Percentiles rank a stretch among this genome's conserved stretches.
Evolutionary conservation across 64 coral and sea anemone species (phyloP).

Genomic region (Anthopleura sola): DNA sequence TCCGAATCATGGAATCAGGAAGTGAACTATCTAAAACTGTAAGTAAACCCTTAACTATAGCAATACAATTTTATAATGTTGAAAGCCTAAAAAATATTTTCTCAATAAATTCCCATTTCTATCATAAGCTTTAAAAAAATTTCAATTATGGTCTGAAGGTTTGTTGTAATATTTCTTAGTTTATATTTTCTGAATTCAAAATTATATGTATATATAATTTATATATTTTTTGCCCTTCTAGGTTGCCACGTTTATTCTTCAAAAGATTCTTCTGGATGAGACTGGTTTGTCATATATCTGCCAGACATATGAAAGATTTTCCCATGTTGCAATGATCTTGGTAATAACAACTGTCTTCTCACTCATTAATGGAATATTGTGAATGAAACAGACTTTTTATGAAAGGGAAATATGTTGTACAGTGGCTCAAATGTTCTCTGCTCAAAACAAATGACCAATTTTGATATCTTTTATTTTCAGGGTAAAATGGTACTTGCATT

Average conservation of each 20-base stretch:
- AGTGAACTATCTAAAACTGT: constrained; percentile 99
- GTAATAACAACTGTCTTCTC: constrained; percentile 15
- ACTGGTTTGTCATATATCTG: constrained; percentile 97
- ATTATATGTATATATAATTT: background rate
- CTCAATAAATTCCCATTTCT: no score
- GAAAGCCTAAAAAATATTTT: no score
- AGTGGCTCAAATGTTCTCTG: no score
- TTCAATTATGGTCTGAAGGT: background rate
- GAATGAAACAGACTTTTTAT: background rate
- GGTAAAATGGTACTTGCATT: constrained; percentile 98
- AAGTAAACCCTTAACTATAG: constrained; percentile 28
- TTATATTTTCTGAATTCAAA: no score
- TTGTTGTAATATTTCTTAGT: background rate
- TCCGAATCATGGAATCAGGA: constrained; percentile 98
- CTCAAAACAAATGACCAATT: background rate
- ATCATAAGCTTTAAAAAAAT: no score
- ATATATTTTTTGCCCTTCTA: constrained; percentile 12
- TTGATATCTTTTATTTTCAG: background rate
- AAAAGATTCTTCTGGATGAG: constrained; percentile 98
- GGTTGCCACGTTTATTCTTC: constrained; percentile 98
- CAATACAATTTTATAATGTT: background rate
- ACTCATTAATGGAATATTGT: background rate
- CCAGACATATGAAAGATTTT: constrained; percentile 99
- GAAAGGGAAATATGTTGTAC: background rate
- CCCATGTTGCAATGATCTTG: constrained; percentile 98